Evolutionary conservation across 2,113 vertebrate genomes (phyloP), one percentile per base, ranked within the genome.

Genomic region (Nasalis larvatus): DNA sequence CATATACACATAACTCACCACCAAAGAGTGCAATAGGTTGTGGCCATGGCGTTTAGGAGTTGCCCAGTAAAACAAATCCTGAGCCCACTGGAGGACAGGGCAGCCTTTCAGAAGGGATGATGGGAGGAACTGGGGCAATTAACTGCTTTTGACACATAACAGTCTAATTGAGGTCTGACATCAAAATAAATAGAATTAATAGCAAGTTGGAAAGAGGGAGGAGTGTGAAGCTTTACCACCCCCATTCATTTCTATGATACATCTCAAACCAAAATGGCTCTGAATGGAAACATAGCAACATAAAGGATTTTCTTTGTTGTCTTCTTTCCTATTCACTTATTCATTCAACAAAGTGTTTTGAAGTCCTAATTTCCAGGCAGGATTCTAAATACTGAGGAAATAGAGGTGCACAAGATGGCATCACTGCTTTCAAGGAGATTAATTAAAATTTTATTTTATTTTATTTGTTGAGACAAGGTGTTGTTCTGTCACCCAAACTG

Each of bases 1-100:
- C 9, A 17, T 32, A 21, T 16, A 21, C 27, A 37, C 0, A 1
- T 3, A 25, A 7, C 7, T 10, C 27, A n/a, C 32, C 60, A 20
- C 7, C 17, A 58, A 66, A 35, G 23, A 42, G 20, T 9, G 12
- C 27, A 27, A 6, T 27, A 54, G 56, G 3, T 35, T 52, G 0
- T 9, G 49, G 45, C 35, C 18, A 2, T 18, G 20, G 42, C 37
- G 12, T 54, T 4, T 13, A 9, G 4, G 18, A 9, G 3, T 30
- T 49, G n/a, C 25, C 42, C 35, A 27, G 30, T 4, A 45, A 49
- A 56, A 30, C 69, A n/a, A 69, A 37, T n/a, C 20, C n/a, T 10
- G 10, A 56, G 10, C 13, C 27, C 1, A 13, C 21, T 49, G 18
- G 45, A 82, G 58, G 37, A 21, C 45, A 78, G 30, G 80, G 16